These are phyloP conservation scores for Okamejei kenojei DNA, from an alignment of 2,797 vertebrate genomes.

Conservation along the genomic window DNA sequence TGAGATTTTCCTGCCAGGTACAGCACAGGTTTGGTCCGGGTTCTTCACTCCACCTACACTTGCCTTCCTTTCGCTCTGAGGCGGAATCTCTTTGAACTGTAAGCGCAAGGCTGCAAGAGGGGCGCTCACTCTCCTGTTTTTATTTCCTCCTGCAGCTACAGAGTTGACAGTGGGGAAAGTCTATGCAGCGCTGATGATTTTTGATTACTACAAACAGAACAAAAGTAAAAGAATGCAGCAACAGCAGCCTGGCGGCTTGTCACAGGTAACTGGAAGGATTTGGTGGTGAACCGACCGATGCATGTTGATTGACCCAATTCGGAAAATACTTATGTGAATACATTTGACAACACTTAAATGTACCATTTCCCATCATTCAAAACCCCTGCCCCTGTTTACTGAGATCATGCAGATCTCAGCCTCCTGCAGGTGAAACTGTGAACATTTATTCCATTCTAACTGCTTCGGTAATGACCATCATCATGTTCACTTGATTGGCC, in stretches of 20 bases:
- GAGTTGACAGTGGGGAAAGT: constrained; percentile 95
- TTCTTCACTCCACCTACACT: too few species aligned
- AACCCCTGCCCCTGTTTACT: not conserved
- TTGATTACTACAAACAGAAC: constrained; percentile 93
- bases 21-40: too few species aligned
- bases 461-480: not conserved
- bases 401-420: not conserved
- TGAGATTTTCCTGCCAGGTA: too few species aligned
- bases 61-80: not conserved
- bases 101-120: not conserved
- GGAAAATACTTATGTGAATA: not conserved
- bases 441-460: not conserved
- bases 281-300: not conserved
- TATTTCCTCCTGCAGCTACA: constrained; percentile 61
- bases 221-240: constrained; percentile 72
- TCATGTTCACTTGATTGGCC: not conserved
- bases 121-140: not conserved
- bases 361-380: not conserved
- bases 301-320: not conserved
- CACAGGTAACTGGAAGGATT: not conserved
- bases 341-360: constrained; percentile 39
- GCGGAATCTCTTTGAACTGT: not conserved
- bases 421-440: not conserved
- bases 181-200: constrained; percentile 93
- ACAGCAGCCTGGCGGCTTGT: constrained; percentile 60